Percentiles rank a stretch among this genome's conserved stretches.
Evolutionary conservation across 2,888 invertebrate species (phyloP).

Genomic region (Abscondita cerata): DNA sequence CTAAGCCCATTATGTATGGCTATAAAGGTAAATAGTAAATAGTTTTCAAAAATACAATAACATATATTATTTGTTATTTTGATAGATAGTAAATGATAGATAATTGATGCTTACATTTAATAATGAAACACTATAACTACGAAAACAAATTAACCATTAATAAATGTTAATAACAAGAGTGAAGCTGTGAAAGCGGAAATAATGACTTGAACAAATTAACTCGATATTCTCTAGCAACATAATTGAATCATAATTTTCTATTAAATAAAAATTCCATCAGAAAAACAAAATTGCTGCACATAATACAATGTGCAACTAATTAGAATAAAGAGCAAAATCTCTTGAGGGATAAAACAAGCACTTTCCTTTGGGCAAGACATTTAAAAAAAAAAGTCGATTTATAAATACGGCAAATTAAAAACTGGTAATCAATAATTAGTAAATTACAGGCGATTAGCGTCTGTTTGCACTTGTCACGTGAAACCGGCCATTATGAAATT

Average conservation of each 20-base stretch:
- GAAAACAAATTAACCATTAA: neutral
- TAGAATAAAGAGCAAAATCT: too few species aligned
- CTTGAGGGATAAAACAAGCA: too few species aligned
- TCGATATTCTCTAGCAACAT: neutral
- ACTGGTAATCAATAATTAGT: constrained; percentile 55
- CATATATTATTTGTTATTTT: too few species aligned
- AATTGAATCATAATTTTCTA: constrained; percentile 9
- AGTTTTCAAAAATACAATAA: too few species aligned
- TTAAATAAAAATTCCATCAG: constrained; percentile 15
- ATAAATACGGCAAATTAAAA: constrained; percentile 48
- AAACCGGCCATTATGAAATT: constrained; percentile 58
- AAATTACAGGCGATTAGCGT: constrained; percentile 57
- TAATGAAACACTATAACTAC: too few species aligned
- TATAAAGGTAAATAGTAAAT: too few species aligned
- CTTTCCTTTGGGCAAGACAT: neutral
- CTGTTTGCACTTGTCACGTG: constrained; percentile 58
- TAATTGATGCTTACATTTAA: too few species aligned
- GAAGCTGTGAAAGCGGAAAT: neutral
- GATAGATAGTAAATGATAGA: too few species aligned
- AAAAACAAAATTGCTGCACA: constrained; percentile 1
- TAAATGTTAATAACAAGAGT: neutral
- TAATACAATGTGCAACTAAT: too few species aligned
- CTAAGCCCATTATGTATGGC: too few species aligned
- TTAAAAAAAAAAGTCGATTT: constrained; percentile 12
- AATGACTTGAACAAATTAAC: constrained; percentile 1